Evolutionary conservation across 2,113 vertebrate species (phyloP).

Genomic region (Artemisiospiza belli): DNA sequence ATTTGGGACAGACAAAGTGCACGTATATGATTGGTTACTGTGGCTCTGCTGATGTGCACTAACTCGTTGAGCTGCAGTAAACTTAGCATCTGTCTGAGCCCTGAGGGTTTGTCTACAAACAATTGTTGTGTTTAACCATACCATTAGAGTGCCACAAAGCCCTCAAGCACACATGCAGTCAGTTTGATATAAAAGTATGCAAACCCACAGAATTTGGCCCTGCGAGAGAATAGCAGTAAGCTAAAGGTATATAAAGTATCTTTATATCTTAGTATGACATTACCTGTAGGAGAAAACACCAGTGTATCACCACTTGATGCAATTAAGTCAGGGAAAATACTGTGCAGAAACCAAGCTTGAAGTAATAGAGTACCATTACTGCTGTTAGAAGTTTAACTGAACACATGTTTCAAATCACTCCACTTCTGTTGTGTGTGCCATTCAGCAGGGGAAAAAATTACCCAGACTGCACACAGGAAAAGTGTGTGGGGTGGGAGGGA

Average conservation of each 20-base stretch:
- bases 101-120: background rate
- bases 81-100: constrained; percentile 8
- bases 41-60: background rate
- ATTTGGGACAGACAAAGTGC: background rate
- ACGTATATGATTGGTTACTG: background rate
- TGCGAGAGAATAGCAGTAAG: background rate
- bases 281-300: background rate
- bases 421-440: background rate
- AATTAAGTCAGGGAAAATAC: background rate
- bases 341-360: background rate
- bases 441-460: background rate
- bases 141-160: background rate
- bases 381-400: background rate
- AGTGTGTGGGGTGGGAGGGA: background rate
- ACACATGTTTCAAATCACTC: background rate
- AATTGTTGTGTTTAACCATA: background rate
- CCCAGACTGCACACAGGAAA: background rate
- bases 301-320: background rate
- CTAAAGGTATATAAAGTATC: background rate
- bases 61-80: constrained; percentile 19
- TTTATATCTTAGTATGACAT: background rate
- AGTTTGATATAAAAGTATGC: background rate
- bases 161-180: background rate
- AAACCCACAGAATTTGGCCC: background rate
- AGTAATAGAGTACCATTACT: background rate